These are phyloP conservation scores for Leucophenga varia DNA, from an alignment of 1,140 invertebrate species.

Conservation along the genomic window DNA sequence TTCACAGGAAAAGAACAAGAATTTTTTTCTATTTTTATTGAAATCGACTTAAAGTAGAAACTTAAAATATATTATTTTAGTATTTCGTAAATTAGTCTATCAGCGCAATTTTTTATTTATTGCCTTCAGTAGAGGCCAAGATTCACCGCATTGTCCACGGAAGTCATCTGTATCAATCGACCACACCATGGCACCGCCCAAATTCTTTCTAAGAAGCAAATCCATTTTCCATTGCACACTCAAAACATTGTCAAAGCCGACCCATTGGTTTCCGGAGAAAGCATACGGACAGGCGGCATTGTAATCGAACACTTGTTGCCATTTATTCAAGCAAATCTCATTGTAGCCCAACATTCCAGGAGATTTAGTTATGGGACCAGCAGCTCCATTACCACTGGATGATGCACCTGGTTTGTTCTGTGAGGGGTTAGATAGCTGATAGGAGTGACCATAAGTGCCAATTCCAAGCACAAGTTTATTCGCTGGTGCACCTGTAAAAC, in stretches of 20 bases:
- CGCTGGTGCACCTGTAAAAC: conserved; percentile 50
- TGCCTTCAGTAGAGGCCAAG: conserved; percentile 57
- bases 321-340: conserved; percentile 61
- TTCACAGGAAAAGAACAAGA: too few species aligned
- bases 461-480: conserved; percentile 69
- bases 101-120: conserved; percentile 49
- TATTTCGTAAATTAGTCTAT: too few species aligned
- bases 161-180: conserved; percentile 79
- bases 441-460: conserved; percentile 69
- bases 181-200: conserved; percentile 81
- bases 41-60: too few species aligned
- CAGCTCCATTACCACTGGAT: conserved; percentile 59
- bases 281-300: conserved; percentile 38
- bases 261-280: conserved; percentile 53
- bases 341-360: conserved; percentile 76
- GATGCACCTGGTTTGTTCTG: conserved; percentile 60
- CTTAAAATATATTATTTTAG: too few species aligned
- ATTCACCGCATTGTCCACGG: conserved; percentile 63
- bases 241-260: conserved; percentile 52
- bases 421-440: conserved; percentile 59
- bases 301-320: conserved; percentile 29
- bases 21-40: too few species aligned
- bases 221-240: conserved; percentile 53
- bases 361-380: conserved; percentile 70
- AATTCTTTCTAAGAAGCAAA: conserved; percentile 55